Evolutionary conservation across 2,113 vertebrate species (phyloP), one percentile per base, ranked within the genome.

Genomic region (Calyptommatus sinebrachiatus): DNA sequence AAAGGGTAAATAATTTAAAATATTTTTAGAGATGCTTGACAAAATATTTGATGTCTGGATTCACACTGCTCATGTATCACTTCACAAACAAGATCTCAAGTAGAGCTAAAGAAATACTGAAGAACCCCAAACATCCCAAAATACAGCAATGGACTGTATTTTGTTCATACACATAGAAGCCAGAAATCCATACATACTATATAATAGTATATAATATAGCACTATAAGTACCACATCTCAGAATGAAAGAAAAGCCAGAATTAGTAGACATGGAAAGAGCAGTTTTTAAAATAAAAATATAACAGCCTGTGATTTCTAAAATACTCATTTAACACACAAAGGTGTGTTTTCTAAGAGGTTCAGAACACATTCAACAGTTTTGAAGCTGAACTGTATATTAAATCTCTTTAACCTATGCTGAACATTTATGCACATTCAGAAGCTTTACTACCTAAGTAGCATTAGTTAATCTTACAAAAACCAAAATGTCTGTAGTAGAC

Each of bases 51-150:
- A 31, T 57, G 16, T 60, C 1, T 48, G 29, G 14, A 18, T 57
- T 3, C 16, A 14, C 53, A 57, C 3, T 18, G 35, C 53, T 57
- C 14, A 57, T 57, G 18, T 18, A 57, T 18, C 16, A 18, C 53
- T 57, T 57, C n/a, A 60, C 14, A 14, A 77, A 60, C 35, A 57
- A 60, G 28, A 50, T 76, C 22, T 24, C 8, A 68, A 53, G 8
- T 57, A 68, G 68, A 77, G 41, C 65, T 77, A 53, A 35, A 77
- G 35, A 69, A 41, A 12, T 76, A 57, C 53, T 57, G 53, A 57
- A 57, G 53, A 12, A n/a, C 46, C 22, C 57, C 31, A 74, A 41
- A 3, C 35, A 10, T 28, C 57, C 46, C 28, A 65, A 5, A 76
- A 76, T 10, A 10, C 28, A 65, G 21, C 63, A 21, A 16, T 26